Evolutionary conservation across 1,140 invertebrate species (phyloP), one percentile per base, ranked within the genome.

Genomic region (Ctenoplectra terminalis): DNA sequence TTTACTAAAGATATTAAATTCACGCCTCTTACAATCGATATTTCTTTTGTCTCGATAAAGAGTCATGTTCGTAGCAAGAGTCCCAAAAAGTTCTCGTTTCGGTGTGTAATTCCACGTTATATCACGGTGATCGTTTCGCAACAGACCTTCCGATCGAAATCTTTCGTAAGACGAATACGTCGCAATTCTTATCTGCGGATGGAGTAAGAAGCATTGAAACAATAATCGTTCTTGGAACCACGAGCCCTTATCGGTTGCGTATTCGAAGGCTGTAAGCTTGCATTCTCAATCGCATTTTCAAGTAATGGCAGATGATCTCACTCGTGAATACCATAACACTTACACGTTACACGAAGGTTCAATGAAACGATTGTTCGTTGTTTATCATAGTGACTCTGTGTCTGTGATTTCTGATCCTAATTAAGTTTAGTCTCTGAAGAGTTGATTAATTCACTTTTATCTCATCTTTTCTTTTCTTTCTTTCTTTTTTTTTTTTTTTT

Each of bases 111-210:
- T 34, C 0, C 20, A 29, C 20, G 31, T 54, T 43, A 56, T 54
- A 46, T 29, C 48, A 5, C 43, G 17, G 4, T 1, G 20, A 0
- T 40, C 20, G 26, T 77, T 56, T 77, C 63, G 26, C 63, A 77
- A 77, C 37, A 23, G 37, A 3, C 20, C 43, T 20, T 34, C 50
- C 40, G 20, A 40, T 56, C 34, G 48, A 56, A 66, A 37, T 77
- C 74, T 77, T 67, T 67, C 74, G 50, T 56, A 77, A 77, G 34
- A 31, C 46, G 74, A 56, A 29, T 31, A 67, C 63, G 37, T 40
- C 15, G 50, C 37, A 46, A 56, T 67, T 20, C 50, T 77, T 77
- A 67, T 77, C 74, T 58, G 6, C 20, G 60, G 40, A 26, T 46
- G 48, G 43, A 76, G 60, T 46, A 56, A 67, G 61, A 54, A 66